A percentile compares a stretch with the other conserved stretches of the same genome.
Conservation (phyloP, 1,140 invertebrate genomes). For the Pollicipes pollicipes region DNA sequence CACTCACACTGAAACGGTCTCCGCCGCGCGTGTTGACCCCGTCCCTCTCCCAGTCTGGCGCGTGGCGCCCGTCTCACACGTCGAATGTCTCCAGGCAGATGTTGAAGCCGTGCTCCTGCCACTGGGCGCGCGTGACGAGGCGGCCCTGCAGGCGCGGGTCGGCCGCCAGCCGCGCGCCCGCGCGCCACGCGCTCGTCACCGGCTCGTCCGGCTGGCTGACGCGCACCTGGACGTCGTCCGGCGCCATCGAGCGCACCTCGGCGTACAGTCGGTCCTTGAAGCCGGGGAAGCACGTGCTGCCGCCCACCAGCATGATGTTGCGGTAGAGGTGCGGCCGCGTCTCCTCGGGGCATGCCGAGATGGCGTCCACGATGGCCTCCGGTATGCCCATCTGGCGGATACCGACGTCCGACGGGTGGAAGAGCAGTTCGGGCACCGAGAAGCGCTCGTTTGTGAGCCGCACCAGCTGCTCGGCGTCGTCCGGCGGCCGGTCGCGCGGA, state of each 20-base stretch:
- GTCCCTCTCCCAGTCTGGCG: no score
- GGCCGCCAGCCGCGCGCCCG: slow-evolving; percentile 47
- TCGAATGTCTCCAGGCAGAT: slow-evolving; percentile 17
- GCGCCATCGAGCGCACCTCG: slow-evolving; percentile 58
- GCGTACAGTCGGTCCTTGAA: slow-evolving; percentile 61
- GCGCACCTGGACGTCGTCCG: slow-evolving; percentile 52
- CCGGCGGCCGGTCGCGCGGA: slow-evolving; percentile 36
- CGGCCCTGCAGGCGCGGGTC: slow-evolving; percentile 17
- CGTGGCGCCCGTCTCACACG: no score
- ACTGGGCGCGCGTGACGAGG: slow-evolving; percentile 18
- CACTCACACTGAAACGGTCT: no score
- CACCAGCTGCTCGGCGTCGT: slow-evolving; percentile 47
- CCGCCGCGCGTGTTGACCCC: no score
- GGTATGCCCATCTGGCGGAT: slow-evolving; percentile 85
- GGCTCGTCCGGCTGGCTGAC: slow-evolving; percentile 50
- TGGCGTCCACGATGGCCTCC: slow-evolving; percentile 62
- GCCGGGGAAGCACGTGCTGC: slow-evolving; percentile 60
- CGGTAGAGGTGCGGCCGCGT: slow-evolving; percentile 57
- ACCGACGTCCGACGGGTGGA: slow-evolving; percentile 86
- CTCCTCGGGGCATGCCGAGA: slow-evolving; percentile 52
- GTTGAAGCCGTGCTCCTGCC: slow-evolving; percentile 18
- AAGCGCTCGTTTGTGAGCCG: slow-evolving; percentile 83
- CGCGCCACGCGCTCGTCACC: slow-evolving; percentile 68
- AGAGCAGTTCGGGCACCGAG: slow-evolving; percentile 82
- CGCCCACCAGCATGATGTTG: slow-evolving; percentile 86